Base-by-base conservation (phyloP, 2,797 vertebrate genomes). In the Melanitta fusca region DNA sequence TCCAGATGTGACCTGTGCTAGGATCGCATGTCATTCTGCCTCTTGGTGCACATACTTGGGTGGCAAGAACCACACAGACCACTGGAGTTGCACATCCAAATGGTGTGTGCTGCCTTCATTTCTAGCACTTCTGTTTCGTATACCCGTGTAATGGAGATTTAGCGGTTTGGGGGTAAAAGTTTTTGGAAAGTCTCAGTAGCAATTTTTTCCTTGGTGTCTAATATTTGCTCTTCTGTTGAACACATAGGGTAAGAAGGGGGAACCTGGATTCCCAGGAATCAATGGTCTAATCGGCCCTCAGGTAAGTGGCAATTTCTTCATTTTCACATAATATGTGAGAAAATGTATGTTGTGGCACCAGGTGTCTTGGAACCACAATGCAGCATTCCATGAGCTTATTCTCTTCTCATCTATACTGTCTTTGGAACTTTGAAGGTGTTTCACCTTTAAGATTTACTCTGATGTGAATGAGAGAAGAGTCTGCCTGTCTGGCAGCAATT, bases 191-290 rank as follows among this genome's bases (percentile, higher is more conserved):
- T 57, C 24, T 34, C 41, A 80, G 8, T 19, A 71, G 21, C 27
- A 32, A 2, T 54, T 28, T 91, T 79, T 88, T 30, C 7, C 51
- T 7, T 47, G 7, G 16, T 56, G 18, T 56, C 12, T 97, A 64
- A 96, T 45, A 36, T 51, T 34, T 85, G 8, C n/a, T 94, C 4
- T 15, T 96, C 38, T 98, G 36, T 98, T 97, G 72, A 89, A 73
- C 34, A 16, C 19, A 3, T 92, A 99, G 99, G 99, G 99, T 49
- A 99, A 99, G 97, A 99, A 99, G 95, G 99, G 99, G 43, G 99
- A 99, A 47, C 92, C 78, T 72, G 99, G 99, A 70, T 92, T 98
- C 2, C 98, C 98, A 28, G 99, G 99, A 83, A 95, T 97, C 24
- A 98, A 98, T 28, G 99, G 99, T 64, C 96, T 98, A 38, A 97